Evolutionary conservation across 2,797 vertebrate species (phyloP), one percentile per base, ranked within the genome.

Genomic region (Notamacropus eugenii): DNA sequence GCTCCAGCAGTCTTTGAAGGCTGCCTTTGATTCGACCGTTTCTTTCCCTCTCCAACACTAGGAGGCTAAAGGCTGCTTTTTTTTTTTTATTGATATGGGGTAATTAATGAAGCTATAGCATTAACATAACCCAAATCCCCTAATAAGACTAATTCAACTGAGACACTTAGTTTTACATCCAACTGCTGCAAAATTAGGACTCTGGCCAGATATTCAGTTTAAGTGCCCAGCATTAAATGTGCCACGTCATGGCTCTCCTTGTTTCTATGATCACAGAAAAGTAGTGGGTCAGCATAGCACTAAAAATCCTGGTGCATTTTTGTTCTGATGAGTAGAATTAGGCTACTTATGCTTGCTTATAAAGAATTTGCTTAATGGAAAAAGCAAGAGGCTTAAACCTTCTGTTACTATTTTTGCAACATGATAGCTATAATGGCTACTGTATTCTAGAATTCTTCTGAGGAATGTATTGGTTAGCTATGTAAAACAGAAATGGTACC

Each of bases 1-100:
- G 97, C 98, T 98, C 99, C 98, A 99, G 99, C 99, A 98, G 99
- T 99, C 99, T 99, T 99, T 99, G 99, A 99, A 99, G 99, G 99
- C 98, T 98, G 99, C 99, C 99, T 99, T 99, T 99, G 99, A 99
- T 99, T 99, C 99, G 97, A 98, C 99, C 98, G 98, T 98, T 99
- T 99, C 99, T 99, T 98, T 98, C 98, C 98, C 98, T 98, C 98
- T 97, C 98, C 97, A 98, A 97, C 0, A 94, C 98, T 98, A 94
- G 96, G 97, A 99, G 98, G 98, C 99, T 98, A 98, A 98, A 98
- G 98, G 97, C 98, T 97, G 98, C 97, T 97, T 98, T 98, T 98
- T n/a, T n/a, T 95, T 98, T 40, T 98, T 97, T 97, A 99, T 98
- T 98, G 98, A 98, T 98, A 98, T 92, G 98, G 98, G 97, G 98